Base-by-base conservation (phyloP, 2,113 vertebrate genomes). In the Zapornia atra region DNA sequence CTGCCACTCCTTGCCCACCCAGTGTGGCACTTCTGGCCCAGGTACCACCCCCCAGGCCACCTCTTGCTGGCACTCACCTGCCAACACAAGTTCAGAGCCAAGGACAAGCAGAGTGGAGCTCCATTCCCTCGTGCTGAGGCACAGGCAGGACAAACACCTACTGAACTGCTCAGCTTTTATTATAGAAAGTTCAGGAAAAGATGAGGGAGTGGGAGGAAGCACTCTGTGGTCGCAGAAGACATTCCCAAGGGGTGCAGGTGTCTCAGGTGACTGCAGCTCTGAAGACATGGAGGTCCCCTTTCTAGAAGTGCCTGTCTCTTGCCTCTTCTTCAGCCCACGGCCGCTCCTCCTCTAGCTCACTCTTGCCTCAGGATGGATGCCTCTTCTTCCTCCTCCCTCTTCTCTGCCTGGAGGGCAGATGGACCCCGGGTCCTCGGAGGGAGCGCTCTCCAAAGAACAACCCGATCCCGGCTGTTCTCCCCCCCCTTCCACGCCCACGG, bases 21-120 rank as follows among this genome's bases (percentile, higher is more conserved):
- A 4, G 16, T 3, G 12, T 0, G 50, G 10, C 29, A 56, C 26
- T 42, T 21, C 51, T 22, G 4, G 51, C 26, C 26, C 61, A 29
- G 54, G 54, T 13, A 33, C 14, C 3, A 1, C 19, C 54, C 12
- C 70, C 9, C 24, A 53, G 4, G 38, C 50, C 21, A 38, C 17
- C 57, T 59, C 42, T 25, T 59, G 31, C 53, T 7, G 3, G 34
- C 31, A 18, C 51, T 22, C 57, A 21, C 8, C 65, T 60, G 44
- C 51, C 78, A 26, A 0, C 29, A 8, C 22, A 1, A 0, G 2
- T 68, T 9, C 11, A 33, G 71, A 21, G n/a, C 40, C 2, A 4
- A 56, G 64, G 12, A 57, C 20, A 5, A 14, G 50, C 24, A 2
- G 2, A 0, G 2, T 0, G 2, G 22, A 5, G 7, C 15, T 36